Evolutionary conservation across 2,888 invertebrate genomes (phyloP).

Genomic region (Xestobium rufovillosum): DNA sequence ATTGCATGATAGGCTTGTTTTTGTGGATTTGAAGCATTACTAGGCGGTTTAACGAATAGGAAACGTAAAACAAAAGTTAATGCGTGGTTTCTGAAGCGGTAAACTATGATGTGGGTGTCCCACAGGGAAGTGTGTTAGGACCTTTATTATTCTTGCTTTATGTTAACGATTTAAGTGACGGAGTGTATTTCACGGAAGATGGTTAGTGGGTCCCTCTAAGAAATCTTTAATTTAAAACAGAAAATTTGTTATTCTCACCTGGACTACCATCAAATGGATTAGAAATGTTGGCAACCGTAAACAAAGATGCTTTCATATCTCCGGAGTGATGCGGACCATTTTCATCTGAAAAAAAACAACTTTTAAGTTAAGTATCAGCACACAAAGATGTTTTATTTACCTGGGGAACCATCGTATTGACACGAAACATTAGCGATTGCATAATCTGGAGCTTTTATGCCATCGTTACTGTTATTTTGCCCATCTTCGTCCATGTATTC

Average conservation of each 20-base stretch:
- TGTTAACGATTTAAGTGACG: too few species aligned
- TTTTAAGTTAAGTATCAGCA: neutral
- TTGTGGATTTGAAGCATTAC: too few species aligned
- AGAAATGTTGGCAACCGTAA: neutral
- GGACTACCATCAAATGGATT: neutral
- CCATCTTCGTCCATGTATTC: conserved; percentile 40
- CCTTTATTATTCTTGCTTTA: too few species aligned
- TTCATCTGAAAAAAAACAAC: neutral
- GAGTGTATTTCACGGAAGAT: too few species aligned
- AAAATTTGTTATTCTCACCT: neutral
- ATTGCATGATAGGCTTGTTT: too few species aligned
- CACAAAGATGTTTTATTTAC: conserved; percentile 22
- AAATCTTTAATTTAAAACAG: conserved; percentile 1
- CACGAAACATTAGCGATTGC: conserved; percentile 60
- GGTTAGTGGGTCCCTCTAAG: too few species aligned
- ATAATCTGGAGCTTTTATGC: conserved; percentile 35
- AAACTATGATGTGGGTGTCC: too few species aligned
- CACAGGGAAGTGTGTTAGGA: too few species aligned
- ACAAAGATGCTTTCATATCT: neutral
- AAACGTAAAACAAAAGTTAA: too few species aligned
- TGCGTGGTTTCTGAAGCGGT: too few species aligned
- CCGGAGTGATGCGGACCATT: neutral
- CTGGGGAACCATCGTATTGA: conserved; percentile 49
- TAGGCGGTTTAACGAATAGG: too few species aligned
- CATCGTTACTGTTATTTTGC: conserved; percentile 29